Conservation (phyloP, 2,113 vertebrate genomes). For the Azemiops feae region DNA sequence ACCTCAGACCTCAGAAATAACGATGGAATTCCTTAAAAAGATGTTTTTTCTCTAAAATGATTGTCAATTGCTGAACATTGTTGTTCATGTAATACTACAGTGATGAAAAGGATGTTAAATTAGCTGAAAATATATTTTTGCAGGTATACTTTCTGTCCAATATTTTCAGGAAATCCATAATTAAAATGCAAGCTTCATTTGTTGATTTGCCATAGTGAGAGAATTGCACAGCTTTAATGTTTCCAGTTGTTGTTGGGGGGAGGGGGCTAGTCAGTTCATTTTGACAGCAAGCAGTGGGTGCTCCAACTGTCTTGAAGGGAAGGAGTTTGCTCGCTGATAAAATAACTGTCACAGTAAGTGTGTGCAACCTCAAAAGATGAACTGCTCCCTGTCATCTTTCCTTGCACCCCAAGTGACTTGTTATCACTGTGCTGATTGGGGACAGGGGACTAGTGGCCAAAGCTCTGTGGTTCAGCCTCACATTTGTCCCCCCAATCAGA, state of each 20-base stretch:
- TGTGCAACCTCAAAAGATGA: background rate
- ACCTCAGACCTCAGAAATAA: background rate
- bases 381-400: background rate
- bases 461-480: background rate
- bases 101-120: background rate
- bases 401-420: background rate
- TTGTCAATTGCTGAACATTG: background rate
- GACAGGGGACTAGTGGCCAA: background rate
- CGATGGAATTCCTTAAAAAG: background rate
- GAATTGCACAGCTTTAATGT: background rate
- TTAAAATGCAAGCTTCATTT: background rate
- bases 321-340: background rate
- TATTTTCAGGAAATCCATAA: background rate
- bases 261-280: background rate
- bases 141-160: background rate
- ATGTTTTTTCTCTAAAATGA: background rate
- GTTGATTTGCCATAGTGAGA: background rate
- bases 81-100: background rate
- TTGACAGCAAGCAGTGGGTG: background rate
- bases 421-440: background rate
- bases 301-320: background rate
- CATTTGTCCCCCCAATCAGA: background rate
- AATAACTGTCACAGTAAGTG: background rate
- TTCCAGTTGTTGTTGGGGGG: background rate
- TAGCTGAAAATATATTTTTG: background rate